These are phyloP conservation scores for Pantala flavescens DNA, from an alignment of 1,140 invertebrate species.

Conservation along the genomic window DNA sequence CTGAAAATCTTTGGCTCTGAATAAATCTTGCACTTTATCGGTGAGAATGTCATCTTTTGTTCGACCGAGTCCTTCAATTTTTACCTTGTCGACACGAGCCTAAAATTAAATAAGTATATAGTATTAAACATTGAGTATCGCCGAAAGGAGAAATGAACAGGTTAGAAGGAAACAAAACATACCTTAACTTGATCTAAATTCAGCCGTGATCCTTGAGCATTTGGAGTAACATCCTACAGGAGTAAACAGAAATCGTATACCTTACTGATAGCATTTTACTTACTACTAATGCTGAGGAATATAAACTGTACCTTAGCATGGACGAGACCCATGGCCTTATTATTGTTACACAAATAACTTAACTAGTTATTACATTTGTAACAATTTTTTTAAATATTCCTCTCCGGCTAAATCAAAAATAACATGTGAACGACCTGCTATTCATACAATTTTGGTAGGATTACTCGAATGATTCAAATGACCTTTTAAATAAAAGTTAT, in stretches of 20 bases:
- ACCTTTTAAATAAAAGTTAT: neutral
- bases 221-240: too few relatives aligned
- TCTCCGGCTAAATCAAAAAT: too few relatives aligned
- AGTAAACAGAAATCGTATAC: too few relatives aligned
- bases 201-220: neutral
- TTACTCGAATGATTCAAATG: neutral
- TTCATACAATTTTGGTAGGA: neutral
- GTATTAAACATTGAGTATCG: neutral
- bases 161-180: neutral
- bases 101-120: slow-evolving; percentile 29
- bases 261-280: too few relatives aligned
- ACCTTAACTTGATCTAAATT: neutral
- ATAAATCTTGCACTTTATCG: slow-evolving; percentile 57
- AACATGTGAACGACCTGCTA: too few relatives aligned
- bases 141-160: neutral
- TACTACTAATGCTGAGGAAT: too few relatives aligned
- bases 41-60: slow-evolving; percentile 78
- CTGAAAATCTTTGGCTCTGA: slow-evolving; percentile 49
- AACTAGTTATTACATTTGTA: neutral
- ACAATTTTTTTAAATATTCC: neutral
- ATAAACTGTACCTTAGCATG: neutral
- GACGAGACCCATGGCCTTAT: neutral
- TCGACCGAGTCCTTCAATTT: slow-evolving; percentile 65
- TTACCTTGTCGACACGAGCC: slow-evolving; percentile 65
- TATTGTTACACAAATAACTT: neutral